These are phyloP conservation scores for Metridium senile DNA, from an alignment of 92 coral and sea anemone species.

Conservation along the genomic window DNA sequence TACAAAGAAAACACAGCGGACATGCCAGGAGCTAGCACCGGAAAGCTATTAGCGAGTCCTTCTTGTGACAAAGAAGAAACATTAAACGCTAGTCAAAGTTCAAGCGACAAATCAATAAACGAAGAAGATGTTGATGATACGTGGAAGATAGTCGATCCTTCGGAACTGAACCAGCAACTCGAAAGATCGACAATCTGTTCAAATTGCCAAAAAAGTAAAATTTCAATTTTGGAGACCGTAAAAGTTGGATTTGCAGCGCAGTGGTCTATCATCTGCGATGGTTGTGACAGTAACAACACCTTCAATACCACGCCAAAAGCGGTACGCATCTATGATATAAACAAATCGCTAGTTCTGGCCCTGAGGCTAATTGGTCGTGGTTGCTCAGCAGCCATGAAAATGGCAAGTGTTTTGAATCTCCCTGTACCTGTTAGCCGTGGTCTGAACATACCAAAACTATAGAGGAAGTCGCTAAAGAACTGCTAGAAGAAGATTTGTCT, in stretches of 20 bases:
- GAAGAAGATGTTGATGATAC: background rate
- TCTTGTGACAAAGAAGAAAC: background rate
- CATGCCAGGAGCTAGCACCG: background rate
- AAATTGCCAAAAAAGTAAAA: constrained; percentile 27
- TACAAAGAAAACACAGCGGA: background rate
- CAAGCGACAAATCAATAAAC: too few relatives aligned
- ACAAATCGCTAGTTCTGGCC: constrained; percentile 49
- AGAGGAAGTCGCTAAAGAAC: constrained; percentile 12
- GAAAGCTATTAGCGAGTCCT: background rate
- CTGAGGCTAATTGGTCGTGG: constrained; percentile 50
- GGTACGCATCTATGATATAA: constrained; percentile 30
- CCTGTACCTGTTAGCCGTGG: constrained; percentile 22
- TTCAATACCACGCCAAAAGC: constrained; percentile 33
- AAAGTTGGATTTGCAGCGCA: constrained; percentile 28
- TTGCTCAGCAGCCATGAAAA: constrained; percentile 44
- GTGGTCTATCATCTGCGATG: constrained; percentile 32
- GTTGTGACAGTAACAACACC: constrained; percentile 15
- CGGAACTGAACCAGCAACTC: constrained; percentile 7
- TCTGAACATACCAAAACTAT: constrained; percentile 42
- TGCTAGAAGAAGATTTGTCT: constrained; percentile 33
- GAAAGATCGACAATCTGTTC: constrained; percentile 27
- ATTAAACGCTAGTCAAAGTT: background rate
- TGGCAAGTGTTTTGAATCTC: constrained; percentile 44
- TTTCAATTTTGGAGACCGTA: constrained; percentile 9
- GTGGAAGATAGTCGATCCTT: constrained; percentile 19